Conservation (phyloP, 2,113 vertebrate species). For the Pantherophis guttatus region DNA sequence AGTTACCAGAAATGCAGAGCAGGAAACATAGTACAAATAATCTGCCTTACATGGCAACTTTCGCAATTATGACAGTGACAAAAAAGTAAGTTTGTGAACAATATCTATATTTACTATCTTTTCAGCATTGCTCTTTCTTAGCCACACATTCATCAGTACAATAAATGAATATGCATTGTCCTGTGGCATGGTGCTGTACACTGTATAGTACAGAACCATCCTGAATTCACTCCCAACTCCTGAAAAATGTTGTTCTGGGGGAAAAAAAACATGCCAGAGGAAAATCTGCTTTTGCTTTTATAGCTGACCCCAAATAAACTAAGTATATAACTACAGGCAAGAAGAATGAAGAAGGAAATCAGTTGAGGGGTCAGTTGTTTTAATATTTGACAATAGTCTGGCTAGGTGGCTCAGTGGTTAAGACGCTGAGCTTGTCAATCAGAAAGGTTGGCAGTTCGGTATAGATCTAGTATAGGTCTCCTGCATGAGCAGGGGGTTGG, state of each 20-base stretch:
- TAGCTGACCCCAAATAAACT: background rate
- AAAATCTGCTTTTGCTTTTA: background rate
- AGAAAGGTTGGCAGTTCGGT: too few species aligned
- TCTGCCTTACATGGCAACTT: background rate
- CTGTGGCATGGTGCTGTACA: background rate
- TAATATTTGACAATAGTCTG: background rate
- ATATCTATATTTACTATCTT: background rate
- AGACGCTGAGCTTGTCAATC: too few species aligned
- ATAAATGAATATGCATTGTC: background rate
- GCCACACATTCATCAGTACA: background rate
- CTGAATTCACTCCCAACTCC: background rate
- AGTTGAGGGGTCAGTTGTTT: background rate
- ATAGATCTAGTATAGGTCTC: too few species aligned
- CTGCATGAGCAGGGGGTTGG: too few species aligned
- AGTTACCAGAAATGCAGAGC: background rate
- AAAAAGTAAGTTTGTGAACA: background rate
- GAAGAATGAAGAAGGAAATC: background rate
- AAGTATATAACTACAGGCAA: background rate
- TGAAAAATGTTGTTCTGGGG: background rate
- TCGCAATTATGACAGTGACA: background rate
- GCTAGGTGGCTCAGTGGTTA: too few species aligned
- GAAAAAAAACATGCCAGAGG: background rate
- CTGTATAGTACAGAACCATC: background rate
- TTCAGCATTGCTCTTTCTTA: background rate
- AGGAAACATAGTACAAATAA: background rate